Conservation (phyloP, 2,888 invertebrate species). For the Nomada goodeniana region DNA sequence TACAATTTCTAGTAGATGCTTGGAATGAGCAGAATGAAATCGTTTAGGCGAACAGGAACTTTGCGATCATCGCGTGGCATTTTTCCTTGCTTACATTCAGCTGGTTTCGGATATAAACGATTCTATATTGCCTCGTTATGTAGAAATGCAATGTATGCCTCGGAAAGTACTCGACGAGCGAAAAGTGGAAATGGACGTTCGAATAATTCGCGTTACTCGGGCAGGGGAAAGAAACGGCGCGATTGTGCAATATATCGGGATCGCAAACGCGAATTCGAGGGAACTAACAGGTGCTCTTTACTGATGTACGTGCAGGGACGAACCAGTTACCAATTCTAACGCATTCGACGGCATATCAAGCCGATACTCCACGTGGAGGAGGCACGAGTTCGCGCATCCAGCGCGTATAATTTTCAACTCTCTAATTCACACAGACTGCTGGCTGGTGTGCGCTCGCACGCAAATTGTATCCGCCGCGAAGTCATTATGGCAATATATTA, state of each 20-base stretch:
- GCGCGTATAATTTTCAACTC: constrained; percentile 18
- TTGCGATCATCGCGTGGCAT: too few species aligned
- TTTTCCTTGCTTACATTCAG: too few species aligned
- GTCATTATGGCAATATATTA: constrained; percentile 10
- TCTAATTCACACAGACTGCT: background rate
- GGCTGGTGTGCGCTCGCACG: background rate
- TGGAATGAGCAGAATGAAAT: too few species aligned
- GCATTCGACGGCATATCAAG: constrained; percentile 36
- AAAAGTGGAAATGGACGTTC: background rate
- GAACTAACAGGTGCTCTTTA: constrained; percentile 46
- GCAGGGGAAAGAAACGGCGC: background rate
- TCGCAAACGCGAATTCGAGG: constrained; percentile 31
- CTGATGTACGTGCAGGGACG: constrained; percentile 31
- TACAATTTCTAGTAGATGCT: too few species aligned
- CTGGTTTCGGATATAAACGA: too few species aligned
- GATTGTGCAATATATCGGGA: constrained; percentile 5
- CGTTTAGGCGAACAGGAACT: too few species aligned
- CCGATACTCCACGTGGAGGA: constrained; percentile 20
- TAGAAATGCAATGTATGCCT: too few species aligned
- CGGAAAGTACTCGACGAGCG: background rate
- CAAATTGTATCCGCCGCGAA: background rate
- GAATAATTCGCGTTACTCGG: constrained; percentile 1
- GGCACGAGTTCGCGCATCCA: constrained; percentile 15
- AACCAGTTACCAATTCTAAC: constrained; percentile 40
- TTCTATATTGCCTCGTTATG: too few species aligned